phyloP scores from a whole-genome alignment of 64 coral and sea anemone genomes.

The Orbicella faveolata region DNA sequence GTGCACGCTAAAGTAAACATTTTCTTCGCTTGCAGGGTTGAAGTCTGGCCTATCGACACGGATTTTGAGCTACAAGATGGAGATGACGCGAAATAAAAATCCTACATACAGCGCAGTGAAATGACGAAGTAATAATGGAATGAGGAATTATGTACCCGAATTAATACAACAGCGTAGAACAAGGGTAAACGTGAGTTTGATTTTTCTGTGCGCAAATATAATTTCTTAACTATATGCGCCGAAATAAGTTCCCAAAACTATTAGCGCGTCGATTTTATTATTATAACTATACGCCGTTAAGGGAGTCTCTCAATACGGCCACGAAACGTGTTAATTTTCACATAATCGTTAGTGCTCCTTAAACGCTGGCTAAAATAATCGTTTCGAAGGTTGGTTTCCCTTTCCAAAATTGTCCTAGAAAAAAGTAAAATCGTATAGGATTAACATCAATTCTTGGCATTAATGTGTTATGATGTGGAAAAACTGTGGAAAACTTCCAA shows the following conservation, averaged over 20 bases:
- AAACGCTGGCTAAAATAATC: not conserved
- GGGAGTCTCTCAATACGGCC: not conserved
- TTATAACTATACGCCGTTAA: not conserved
- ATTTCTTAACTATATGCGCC: not conserved
- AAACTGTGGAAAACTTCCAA: not conserved
- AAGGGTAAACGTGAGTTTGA: no score
- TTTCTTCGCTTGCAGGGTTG: no score
- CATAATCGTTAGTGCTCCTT: not conserved
- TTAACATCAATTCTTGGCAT: not conserved
- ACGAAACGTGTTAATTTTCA: not conserved
- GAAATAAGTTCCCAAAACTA: not conserved
- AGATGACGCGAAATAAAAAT: no score
- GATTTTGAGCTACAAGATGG: no score
- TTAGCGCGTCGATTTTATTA: not conserved
- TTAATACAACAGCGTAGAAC: no score
- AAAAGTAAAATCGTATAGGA: not conserved
- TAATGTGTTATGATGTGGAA: no score
- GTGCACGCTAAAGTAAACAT: no score
- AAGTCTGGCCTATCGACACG: no score
- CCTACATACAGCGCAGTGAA: no score
- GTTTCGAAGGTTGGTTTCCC: not conserved
- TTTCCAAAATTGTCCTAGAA: not conserved
- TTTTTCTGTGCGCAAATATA: no score
- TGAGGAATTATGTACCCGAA: no score
- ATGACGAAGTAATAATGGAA: no score